Base-by-base conservation (phyloP, 2,113 vertebrate genomes). In the Dromas ardeola region DNA sequence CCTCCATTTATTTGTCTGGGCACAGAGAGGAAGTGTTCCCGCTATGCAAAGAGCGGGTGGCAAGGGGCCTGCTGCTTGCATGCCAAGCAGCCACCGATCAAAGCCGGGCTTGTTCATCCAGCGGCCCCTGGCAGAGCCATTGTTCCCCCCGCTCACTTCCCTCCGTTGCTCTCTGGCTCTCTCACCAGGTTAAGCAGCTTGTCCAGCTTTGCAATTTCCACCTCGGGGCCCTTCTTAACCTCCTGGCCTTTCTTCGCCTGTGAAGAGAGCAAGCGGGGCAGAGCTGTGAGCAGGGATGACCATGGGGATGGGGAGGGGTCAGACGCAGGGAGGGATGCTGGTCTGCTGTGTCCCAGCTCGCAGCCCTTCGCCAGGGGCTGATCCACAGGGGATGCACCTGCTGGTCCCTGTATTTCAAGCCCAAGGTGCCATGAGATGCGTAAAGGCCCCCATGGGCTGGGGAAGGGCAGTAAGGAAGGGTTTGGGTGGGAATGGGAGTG, bases 201-300 rank as follows among this genome's bases (percentile, higher is more conserved):
- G 96, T 99, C 99, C 98, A 99, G 82, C 97, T 99, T 99, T n/a
- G 97, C 98, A 1, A 98, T 96, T 97, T 99, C 99, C 88, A 98
- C 98, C 83, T 99, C 99, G 0, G 99, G 99, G 45, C 98, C 98
- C 82, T 98, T 98, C 81, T 98, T 98, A 6, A 97, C 49, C 55
- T 99, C 99, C 88, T 99, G 99, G 49, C 99, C 99, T 87, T 99
- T 99, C 96, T 99, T 99, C 36, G 83, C 97, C 99, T 99, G 92
- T 3, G 14, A 72, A 84, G 58, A 91, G 17, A 97, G 14, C 50
- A 72, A 90, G 26, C 2, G 10, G 30, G 36, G 70, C 52, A 49
- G 6, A 65, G n/a, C 50, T 19, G 81, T 83, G 27, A 96, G 50
- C 65, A 63, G 66, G 32, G 21, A 63, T 22, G 63, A 59, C 13